These are phyloP conservation scores for Lampris megalopsis DNA, from an alignment of 2,113 vertebrate species.

Conservation along the genomic window DNA sequence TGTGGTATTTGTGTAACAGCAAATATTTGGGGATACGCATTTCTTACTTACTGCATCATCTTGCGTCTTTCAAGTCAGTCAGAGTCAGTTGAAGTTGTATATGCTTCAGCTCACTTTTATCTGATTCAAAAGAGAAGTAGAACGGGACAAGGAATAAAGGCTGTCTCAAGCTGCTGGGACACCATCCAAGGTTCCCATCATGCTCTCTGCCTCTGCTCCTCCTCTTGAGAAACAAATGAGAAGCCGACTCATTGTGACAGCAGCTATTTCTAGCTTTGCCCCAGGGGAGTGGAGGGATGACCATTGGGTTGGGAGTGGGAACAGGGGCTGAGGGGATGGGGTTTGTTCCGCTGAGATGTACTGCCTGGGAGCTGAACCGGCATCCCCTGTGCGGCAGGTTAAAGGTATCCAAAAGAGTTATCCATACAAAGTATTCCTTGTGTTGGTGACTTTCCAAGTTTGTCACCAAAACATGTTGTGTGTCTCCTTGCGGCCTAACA, in stretches of 20 bases:
- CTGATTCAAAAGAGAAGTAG: constrained; percentile 4
- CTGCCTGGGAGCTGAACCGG: constrained; percentile 46
- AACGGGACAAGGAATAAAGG: constrained; percentile 8
- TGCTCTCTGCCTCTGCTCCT: constrained; percentile 20
- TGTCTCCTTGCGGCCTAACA: too few relatives aligned
- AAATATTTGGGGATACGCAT: too few relatives aligned
- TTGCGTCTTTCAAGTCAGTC: too few relatives aligned
- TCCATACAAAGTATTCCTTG: too few relatives aligned
- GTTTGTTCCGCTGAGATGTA: constrained; percentile 29
- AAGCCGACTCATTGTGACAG: constrained; percentile 56
- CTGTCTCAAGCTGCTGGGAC: constrained; percentile 7
- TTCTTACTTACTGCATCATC: too few relatives aligned
- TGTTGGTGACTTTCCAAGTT: too few relatives aligned
- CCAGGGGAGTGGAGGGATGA: constrained; percentile 1
- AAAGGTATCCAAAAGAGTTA: too few relatives aligned
- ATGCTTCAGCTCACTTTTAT: neutral
- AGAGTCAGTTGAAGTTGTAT: neutral
- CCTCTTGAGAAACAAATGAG: constrained; percentile 61
- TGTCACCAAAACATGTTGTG: too few relatives aligned
- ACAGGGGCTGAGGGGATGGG: neutral
- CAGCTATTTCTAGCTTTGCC: constrained; percentile 36
- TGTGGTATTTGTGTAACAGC: neutral
- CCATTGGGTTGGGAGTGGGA: neutral
- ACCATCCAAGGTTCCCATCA: constrained; percentile 6
- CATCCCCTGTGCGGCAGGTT: too few relatives aligned